Base-by-base conservation (phyloP, 35 echinoderm and acorn worm species). In the Eucidaris tribuloides region DNA sequence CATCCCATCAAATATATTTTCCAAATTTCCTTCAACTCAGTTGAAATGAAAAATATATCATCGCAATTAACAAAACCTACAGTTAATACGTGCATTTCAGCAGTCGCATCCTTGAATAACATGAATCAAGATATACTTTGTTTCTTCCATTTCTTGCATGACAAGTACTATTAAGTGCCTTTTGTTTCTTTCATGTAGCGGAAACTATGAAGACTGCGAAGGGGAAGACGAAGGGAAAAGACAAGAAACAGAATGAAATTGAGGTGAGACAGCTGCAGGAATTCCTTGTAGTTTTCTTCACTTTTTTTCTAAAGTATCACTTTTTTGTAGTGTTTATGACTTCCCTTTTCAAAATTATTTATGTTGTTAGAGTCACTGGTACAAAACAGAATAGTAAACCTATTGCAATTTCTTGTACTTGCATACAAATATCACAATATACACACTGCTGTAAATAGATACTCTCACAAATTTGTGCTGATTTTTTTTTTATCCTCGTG, bases 211-310 rank as follows among this genome's bases (percentile, higher is more conserved):
- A 99, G 74, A 60, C 87, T 38, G 84, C 86, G 1, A 99, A 99
- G 62, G 96, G 96, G 33, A 93, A 99, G 71, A 93, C 93, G 50
- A 84, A 83, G 9, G 78, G 83, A 2, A 99, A 90, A 79, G 96
- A 99, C 64, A 99, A 99, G 80, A 99, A 96, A 79, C 87, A 90
- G 27, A 29, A 83, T 34, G 94, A 99, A 39, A 81, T 86, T 4
- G 96, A 99, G 83, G 90, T 99, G 81, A 81, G 81, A 43, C 32
- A 49, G 52, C 24, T 4, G 23, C 28, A 76, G 63, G 17, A 18
- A 35, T 29, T 29, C 4, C 63, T 32, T 7, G 18, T 4, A 66
- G 20, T 34, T 24, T 66, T 66, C 19, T 17, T 37, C 63, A 32
- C 17, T 18, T 7, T 30, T n/a, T 25, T 29, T 18, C 9, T 30